Conservation (phyloP, 2,113 vertebrate genomes). For the Mesoclemmys tuberculata region DNA sequence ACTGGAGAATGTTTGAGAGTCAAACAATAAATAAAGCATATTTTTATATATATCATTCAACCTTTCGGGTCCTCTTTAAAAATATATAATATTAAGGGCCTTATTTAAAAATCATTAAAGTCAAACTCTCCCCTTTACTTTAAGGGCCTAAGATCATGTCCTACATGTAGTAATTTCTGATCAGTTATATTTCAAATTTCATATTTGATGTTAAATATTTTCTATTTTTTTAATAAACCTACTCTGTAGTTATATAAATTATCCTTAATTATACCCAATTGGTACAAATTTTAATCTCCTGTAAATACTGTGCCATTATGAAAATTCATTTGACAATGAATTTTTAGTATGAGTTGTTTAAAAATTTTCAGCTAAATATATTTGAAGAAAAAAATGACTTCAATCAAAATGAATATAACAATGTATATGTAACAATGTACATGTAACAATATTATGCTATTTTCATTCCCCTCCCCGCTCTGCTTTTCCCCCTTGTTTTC, state of each 20-base stretch:
- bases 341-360: neutral
- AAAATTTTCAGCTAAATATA: neutral
- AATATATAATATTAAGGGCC: slow-evolving; percentile 26
- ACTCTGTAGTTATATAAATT: neutral
- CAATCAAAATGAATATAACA: neutral
- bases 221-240: neutral
- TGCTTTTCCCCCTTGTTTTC: neutral
- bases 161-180: neutral
- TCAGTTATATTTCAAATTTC: neutral
- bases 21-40: neutral
- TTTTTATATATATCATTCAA: neutral
- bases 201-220: slow-evolving; percentile 27
- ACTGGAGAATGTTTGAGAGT: neutral
- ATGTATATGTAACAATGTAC: no score
- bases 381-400: slow-evolving; percentile 9
- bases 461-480: neutral
- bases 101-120: slow-evolving; percentile 10
- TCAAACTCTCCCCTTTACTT: neutral
- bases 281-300: neutral
- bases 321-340: neutral
- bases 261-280: neutral
- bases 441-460: neutral
- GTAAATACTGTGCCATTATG: neutral
- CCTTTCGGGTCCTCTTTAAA: neutral
- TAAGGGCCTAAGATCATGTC: slow-evolving; percentile 19